Evolutionary conservation across 1,140 invertebrate genomes (phyloP).

Genomic region (Linepithema humile): DNA sequence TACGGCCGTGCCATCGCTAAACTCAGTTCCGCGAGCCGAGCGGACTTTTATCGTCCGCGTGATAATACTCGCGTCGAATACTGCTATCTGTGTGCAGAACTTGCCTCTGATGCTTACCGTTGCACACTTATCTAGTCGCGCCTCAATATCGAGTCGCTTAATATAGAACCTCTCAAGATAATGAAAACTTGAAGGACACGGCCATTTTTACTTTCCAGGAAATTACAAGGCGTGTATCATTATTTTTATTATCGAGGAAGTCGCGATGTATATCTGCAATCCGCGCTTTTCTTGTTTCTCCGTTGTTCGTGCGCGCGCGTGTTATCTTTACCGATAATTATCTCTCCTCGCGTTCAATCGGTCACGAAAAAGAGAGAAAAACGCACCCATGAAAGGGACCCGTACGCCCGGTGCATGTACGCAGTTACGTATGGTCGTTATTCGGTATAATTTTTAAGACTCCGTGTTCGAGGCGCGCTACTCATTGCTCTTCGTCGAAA

Average conservation of each 20-base stretch:
- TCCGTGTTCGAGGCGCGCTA: conserved; percentile 23
- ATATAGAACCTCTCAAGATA: neutral
- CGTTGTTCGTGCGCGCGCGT: conserved; percentile 39
- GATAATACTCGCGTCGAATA: neutral
- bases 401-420: conserved; percentile 52
- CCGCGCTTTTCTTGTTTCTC: conserved; percentile 13
- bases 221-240: neutral
- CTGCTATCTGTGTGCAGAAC: neutral
- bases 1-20: neutral
- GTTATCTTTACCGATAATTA: conserved; percentile 61
- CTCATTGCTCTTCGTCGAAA: conserved; percentile 13
- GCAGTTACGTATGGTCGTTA: conserved; percentile 62
- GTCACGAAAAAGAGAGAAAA: conserved; percentile 24
- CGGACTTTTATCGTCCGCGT: neutral
- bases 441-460: conserved; percentile 60
- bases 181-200: neutral
- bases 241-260: conserved; percentile 32
- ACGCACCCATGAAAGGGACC: conserved; percentile 59
- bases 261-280: neutral
- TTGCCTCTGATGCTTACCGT: neutral
- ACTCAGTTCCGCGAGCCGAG: too few species aligned
- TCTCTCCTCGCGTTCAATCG: conserved; percentile 25
- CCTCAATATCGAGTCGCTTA: neutral
- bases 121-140: conserved; percentile 17
- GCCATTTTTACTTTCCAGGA: neutral